Base-by-base conservation (phyloP, 2,888 invertebrate genomes). In the Priocnemis perturbator region DNA sequence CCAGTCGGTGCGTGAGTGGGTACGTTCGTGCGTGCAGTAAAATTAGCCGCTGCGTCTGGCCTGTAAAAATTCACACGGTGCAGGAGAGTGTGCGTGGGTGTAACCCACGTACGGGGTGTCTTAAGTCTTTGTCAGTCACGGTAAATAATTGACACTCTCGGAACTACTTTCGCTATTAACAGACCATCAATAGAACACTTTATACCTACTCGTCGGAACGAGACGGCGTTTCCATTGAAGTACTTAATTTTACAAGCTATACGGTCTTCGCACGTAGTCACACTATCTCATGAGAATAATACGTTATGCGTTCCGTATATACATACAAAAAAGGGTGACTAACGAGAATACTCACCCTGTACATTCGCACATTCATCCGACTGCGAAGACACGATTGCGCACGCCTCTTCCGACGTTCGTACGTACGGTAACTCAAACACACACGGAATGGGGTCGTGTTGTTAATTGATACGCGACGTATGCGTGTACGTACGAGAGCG, bases 401-500 rank as follows among this genome's bases (percentile, higher is more conserved):
- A 50, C 60, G 69, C 61, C 53, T 60, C 53, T 37, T 57, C 67
- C 61, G 52, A 56, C 65, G 69, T 11, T 47, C 14, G 37, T 37
- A 48, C 44, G 45, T 52, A 44, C 20, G 50, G 17, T 50, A 7
- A 48, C 23, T 47, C 23, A 58, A 45, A 48, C 61, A 53, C 48
- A 37, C 64, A 1, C 37, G 37, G 7, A 37, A 37, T 37, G 37
- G 37, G 37, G 37, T 9, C 37, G 37, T 37, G 37, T 37, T 37
- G 78, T 77, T 78, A 78, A 81, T 81, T 78, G 75, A 79, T 74
- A 80, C 69, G 74, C 73, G 67, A 63, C 66, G 63, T 60, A 59
- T 53, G 47, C 45, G 60, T 58, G 57, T 20, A 17, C 21, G 44
- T 58, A 20, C 55, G 59, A 64, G 56, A 60, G 62, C 60, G 74